Evolutionary conservation across 2,113 vertebrate species (phyloP).

Genomic region (Artemisiospiza belli): DNA sequence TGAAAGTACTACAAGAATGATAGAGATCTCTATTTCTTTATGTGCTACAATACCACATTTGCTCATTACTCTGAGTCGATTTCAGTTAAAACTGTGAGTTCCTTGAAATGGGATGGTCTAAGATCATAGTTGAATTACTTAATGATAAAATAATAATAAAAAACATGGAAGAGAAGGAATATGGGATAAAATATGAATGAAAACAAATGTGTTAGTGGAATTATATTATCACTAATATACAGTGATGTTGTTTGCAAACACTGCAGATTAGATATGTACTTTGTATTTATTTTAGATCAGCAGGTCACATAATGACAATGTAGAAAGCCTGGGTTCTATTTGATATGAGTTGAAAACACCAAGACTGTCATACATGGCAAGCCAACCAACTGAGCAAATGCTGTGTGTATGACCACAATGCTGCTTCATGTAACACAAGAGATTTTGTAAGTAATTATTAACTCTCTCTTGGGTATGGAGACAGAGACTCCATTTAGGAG

Average conservation of each 20-base stretch:
- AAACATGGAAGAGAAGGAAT: neutral
- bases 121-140: neutral
- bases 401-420: neutral
- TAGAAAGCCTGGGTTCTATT: neutral
- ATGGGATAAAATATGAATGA: neutral
- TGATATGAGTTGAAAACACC: neutral
- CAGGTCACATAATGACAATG: neutral
- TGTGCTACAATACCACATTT: neutral
- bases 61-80: neutral
- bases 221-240: neutral
- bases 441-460: neutral
- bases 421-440: neutral
- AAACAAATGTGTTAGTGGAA: neutral
- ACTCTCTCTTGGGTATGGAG: neutral
- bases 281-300: slow-evolving; percentile 32
- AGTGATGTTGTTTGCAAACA: neutral
- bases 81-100: neutral
- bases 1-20: neutral
- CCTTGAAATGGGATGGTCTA: neutral
- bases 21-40: neutral
- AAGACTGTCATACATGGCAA: neutral
- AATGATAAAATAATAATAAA: neutral
- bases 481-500: neutral
- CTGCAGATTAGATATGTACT: neutral
- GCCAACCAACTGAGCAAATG: neutral